Conservation (phyloP, 2,888 invertebrate genomes). For the Plagodis pulveraria region DNA sequence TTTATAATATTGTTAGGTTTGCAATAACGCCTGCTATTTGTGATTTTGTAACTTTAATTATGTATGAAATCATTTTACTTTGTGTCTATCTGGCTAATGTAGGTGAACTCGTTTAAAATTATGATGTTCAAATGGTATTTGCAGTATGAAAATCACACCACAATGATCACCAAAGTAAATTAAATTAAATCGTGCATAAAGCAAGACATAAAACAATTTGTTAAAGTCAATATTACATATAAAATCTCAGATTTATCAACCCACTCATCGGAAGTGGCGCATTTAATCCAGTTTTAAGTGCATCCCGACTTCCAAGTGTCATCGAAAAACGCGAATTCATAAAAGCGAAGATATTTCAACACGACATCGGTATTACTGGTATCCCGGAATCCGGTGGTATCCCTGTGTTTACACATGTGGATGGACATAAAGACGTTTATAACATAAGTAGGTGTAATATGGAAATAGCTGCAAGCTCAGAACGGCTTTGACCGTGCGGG, state of each 20-base stretch:
- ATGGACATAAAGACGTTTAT: conserved; percentile 64
- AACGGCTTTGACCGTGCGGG: conserved; percentile 22
- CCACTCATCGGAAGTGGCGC: conserved; percentile 18
- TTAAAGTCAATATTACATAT: conserved; percentile 12
- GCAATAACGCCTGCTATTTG: too few relatives aligned
- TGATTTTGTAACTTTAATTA: too few relatives aligned
- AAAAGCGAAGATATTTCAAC: conserved; percentile 21
- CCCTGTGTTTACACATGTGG: conserved; percentile 73
- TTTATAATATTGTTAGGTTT: too few relatives aligned
- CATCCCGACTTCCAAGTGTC: conserved; percentile 16
- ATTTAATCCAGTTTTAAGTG: conserved; percentile 19
- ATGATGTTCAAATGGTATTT: too few relatives aligned
- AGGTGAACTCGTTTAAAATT: too few relatives aligned
- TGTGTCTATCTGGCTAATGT: too few relatives aligned
- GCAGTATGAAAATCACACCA: too few relatives aligned
- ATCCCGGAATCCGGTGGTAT: conserved; percentile 51
- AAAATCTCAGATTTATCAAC: conserved; percentile 10
- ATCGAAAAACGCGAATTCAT: conserved; percentile 26
- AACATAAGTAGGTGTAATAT: conserved; percentile 52
- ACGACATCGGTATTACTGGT: conserved; percentile 23
- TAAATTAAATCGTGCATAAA: background rate
- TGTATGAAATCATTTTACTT: too few relatives aligned
- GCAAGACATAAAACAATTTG: conserved; percentile 5
- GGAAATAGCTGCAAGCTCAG: conserved; percentile 51
- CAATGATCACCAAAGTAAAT: too few relatives aligned